These are phyloP conservation scores for Doris montereyensis DNA, from an alignment of 2,888 invertebrate genomes.

Conservation along the genomic window DNA sequence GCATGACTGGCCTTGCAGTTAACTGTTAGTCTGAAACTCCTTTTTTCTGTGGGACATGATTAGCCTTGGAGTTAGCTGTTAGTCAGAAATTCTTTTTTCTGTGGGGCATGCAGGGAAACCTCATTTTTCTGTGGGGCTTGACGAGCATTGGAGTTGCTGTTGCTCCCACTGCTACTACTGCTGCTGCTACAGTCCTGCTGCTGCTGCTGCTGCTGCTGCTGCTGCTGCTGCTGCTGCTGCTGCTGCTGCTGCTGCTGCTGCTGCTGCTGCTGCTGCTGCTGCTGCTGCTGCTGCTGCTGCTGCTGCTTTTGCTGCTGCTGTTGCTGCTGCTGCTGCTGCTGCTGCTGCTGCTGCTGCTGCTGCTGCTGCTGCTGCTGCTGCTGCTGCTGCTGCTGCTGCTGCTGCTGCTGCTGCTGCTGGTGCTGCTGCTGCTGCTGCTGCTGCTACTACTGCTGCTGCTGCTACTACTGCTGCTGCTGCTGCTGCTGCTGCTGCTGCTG, in stretches of 20 bases:
- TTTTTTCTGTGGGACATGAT: too few species aligned
- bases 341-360: background rate
- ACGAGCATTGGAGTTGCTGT: too few species aligned
- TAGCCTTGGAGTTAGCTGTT: too few species aligned
- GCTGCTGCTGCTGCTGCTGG: background rate
- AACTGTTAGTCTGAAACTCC: too few species aligned
- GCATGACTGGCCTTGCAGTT: too few species aligned
- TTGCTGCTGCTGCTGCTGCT: too few species aligned
- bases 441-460: background rate
- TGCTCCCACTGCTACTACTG: too few species aligned
- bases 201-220: background rate
- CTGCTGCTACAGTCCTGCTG: background rate
- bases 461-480: background rate
- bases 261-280: background rate
- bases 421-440: background rate
- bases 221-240: background rate
- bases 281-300: background rate
- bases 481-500: background rate
- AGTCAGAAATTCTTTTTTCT: too few species aligned
- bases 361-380: background rate
- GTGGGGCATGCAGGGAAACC: too few species aligned
- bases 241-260: background rate
- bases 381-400: background rate
- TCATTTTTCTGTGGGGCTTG: too few species aligned
- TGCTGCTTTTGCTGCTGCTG: too few species aligned